Conservation (phyloP, 1,140 invertebrate species). For the Drosophila parvula region DNA sequence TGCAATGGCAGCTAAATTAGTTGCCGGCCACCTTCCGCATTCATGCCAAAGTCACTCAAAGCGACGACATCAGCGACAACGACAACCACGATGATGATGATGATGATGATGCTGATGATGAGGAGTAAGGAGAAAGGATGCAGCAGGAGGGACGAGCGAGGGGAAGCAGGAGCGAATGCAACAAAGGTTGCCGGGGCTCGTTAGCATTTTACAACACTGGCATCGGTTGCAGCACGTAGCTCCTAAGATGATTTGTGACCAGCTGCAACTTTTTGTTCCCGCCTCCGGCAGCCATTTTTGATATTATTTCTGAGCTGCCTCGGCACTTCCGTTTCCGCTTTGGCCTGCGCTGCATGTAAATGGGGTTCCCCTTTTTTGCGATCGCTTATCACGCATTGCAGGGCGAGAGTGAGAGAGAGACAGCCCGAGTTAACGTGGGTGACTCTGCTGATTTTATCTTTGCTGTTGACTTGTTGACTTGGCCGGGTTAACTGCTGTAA, state of each 20-base stretch:
- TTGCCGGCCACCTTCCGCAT: slow-evolving; percentile 67
- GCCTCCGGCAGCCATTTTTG: slow-evolving; percentile 80
- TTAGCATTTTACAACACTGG: slow-evolving; percentile 81
- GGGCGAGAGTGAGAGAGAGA: slow-evolving; percentile 15
- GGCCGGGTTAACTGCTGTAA: slow-evolving; percentile 70
- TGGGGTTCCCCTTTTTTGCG: slow-evolving; percentile 60
- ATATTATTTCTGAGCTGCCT: slow-evolving; percentile 76
- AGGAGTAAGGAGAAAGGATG: slow-evolving; percentile 3
- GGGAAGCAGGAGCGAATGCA: slow-evolving; percentile 21
- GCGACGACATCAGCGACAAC: slow-evolving; percentile 55
- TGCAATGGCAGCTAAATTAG: slow-evolving; percentile 73
- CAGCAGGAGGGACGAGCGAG: background rate
- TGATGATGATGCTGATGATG: background rate
- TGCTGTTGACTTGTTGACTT: slow-evolving; percentile 80
- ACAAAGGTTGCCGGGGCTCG: slow-evolving; percentile 76
- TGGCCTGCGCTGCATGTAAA: slow-evolving; percentile 70
- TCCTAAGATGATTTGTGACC: slow-evolving; percentile 78
- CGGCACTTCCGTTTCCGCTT: slow-evolving; percentile 76
- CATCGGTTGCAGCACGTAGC: slow-evolving; percentile 65
- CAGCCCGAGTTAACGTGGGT: slow-evolving; percentile 59
- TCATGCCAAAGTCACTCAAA: slow-evolving; percentile 63
- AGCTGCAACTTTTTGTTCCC: slow-evolving; percentile 77
- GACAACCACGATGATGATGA: slow-evolving; percentile 21
- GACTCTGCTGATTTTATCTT: slow-evolving; percentile 78
- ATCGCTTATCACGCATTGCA: slow-evolving; percentile 65